These are phyloP conservation scores for Eupithecia exiguata DNA, from an alignment of 2,888 invertebrate species.

Conservation along the genomic window DNA sequence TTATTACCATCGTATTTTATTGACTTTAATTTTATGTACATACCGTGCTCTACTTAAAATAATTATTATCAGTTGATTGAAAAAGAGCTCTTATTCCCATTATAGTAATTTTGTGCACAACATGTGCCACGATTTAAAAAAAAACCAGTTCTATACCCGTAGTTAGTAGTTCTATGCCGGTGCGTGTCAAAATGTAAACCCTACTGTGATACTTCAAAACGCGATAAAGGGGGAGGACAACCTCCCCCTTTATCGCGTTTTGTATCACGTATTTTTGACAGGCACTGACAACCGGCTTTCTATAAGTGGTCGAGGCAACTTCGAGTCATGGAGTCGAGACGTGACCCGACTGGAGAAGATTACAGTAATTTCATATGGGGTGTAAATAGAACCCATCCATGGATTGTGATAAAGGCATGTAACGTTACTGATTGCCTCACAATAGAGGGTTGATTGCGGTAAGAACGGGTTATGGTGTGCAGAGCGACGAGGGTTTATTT, in stretches of 20 bases:
- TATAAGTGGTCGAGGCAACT: background rate
- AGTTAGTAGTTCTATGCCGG: too few relatives aligned
- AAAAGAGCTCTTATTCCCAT: background rate
- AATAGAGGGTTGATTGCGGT: conserved; percentile 19
- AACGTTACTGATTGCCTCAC: conserved; percentile 22
- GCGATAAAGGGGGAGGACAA: too few relatives aligned
- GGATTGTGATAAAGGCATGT: conserved; percentile 15
- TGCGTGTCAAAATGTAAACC: too few relatives aligned
- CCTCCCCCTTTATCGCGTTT: too few relatives aligned
- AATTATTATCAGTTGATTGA: background rate
- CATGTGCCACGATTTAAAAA: too few relatives aligned
- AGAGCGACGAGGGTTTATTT: background rate
- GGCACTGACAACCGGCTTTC: background rate
- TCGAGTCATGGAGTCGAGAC: conserved; percentile 43
- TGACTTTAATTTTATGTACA: conserved; percentile 7
- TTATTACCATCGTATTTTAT: conserved; percentile 10
- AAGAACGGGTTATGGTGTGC: conserved; percentile 5
- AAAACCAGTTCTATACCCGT: too few relatives aligned
- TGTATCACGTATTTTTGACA: background rate
- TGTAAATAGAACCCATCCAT: conserved; percentile 21
- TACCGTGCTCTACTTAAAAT: background rate
- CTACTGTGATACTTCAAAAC: too few relatives aligned
- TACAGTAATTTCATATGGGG: conserved; percentile 36
- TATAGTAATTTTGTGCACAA: too few relatives aligned
- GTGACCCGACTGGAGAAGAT: conserved; percentile 44